A percentile compares a stretch with the other conserved stretches of the same genome.
phyloP scores from a whole-genome alignment of 1,140 invertebrate species.

The Apocrypta bakeri region DNA sequence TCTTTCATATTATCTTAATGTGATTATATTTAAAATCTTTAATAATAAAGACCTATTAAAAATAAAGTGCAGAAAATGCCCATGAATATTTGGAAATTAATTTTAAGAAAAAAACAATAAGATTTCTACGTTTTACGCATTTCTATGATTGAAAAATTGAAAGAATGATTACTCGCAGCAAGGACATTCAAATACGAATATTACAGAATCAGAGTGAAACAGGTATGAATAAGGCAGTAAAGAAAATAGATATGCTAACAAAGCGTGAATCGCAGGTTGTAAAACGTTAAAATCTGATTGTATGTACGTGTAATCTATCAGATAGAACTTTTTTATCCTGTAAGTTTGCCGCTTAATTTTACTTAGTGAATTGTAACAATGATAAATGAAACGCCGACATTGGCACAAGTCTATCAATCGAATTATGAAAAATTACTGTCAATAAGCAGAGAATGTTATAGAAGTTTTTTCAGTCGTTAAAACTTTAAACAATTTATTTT shows the following conservation, averaged over 20 bases:
- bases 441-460: neutral
- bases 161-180: neutral
- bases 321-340: conserved; percentile 43
- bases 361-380: conserved; percentile 35
- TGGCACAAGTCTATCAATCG: conserved; percentile 42
- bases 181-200: neutral
- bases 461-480: conserved; percentile 11
- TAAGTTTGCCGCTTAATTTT: conserved; percentile 50
- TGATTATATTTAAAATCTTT: conserved; percentile 38
- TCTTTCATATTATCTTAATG: conserved; percentile 49
- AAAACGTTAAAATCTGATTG: conserved; percentile 50
- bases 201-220: conserved; percentile 39
- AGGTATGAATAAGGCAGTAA: conserved; percentile 3
- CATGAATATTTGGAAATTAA: conserved; percentile 45
- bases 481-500: conserved; percentile 27
- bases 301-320: conserved; percentile 45
- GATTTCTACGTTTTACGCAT: conserved; percentile 33
- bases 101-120: conserved; percentile 44
- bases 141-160: neutral
- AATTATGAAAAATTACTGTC: conserved; percentile 25
- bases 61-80: conserved; percentile 22
- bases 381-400: conserved; percentile 39
- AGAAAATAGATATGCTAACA: conserved; percentile 14
- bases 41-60: no score
- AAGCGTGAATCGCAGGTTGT: conserved; percentile 30